phyloP scores from a whole-genome alignment of 2,888 invertebrate species.

The Trachelus iudaicus region DNA sequence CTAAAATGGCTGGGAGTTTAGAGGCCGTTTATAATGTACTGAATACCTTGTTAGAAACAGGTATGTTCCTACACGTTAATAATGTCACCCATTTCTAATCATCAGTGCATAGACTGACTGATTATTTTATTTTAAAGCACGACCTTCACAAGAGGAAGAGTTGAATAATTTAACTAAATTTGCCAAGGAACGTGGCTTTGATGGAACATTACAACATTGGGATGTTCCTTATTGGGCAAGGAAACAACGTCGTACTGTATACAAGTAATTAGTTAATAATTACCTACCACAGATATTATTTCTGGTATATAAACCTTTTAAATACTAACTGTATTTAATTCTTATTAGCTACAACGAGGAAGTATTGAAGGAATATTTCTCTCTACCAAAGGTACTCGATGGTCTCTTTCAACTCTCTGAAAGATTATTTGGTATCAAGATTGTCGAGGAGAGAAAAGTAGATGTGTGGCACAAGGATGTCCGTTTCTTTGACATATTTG shows the following conservation, averaged over 20 bases:
- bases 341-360: constrained; percentile 74
- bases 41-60: constrained; percentile 72
- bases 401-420: constrained; percentile 82
- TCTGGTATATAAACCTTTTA: background rate
- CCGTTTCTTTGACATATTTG: constrained; percentile 82
- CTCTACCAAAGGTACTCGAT: constrained; percentile 81
- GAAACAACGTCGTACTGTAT: constrained; percentile 76
- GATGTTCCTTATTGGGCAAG: constrained; percentile 91
- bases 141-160: constrained; percentile 81
- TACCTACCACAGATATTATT: background rate
- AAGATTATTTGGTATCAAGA: constrained; percentile 81
- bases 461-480: constrained; percentile 90
- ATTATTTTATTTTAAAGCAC: constrained; percentile 66
- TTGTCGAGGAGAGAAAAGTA: constrained; percentile 73
- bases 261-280: background rate
- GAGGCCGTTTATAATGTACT: constrained; percentile 80
- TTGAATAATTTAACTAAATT: constrained; percentile 78
- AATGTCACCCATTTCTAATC: background rate
- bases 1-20: constrained; percentile 89
- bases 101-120: background rate
- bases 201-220: constrained; percentile 77
- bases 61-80: constrained; percentile 39
- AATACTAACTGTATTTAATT: background rate
- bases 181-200: constrained; percentile 75
- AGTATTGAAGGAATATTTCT: constrained; percentile 83